Conservation (phyloP, 2,113 vertebrate genomes). For the Piprites chloris region DNA sequence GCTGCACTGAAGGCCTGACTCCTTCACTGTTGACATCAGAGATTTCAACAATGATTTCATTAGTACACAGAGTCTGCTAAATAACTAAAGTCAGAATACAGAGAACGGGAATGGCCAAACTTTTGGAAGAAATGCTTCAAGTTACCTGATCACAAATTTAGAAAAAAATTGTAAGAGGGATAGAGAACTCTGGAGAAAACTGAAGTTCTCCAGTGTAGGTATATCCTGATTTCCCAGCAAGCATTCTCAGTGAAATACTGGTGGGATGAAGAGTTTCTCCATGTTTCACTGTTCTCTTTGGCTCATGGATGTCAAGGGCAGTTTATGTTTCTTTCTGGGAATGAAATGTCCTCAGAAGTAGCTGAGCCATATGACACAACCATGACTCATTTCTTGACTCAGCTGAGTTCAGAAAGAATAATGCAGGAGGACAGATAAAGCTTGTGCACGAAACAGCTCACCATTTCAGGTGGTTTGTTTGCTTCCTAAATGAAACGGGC, state of each 20-base stretch:
- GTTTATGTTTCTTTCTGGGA: background rate
- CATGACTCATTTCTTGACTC: conserved; percentile 46
- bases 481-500: conserved; percentile 1
- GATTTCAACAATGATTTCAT: background rate
- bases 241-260: background rate
- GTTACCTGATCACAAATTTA: background rate
- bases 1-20: background rate
- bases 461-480: background rate
- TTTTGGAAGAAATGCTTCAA: background rate
- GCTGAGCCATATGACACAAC: background rate
- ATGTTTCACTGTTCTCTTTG: background rate
- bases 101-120: background rate
- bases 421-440: background rate
- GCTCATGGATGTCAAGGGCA: background rate
- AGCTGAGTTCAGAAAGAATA: conserved; percentile 6
- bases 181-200: background rate
- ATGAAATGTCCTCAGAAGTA: background rate
- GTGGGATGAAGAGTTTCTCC: background rate
- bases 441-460: background rate
- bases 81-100: background rate
- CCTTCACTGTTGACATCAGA: background rate
- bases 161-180: background rate
- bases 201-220: background rate
- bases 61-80: background rate
- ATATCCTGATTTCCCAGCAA: background rate